A percentile compares a stretch with the other conserved stretches of the same genome.
phyloP scores from a whole-genome alignment of 2,888 invertebrate genomes.

The Coenonympha arcania region DNA sequence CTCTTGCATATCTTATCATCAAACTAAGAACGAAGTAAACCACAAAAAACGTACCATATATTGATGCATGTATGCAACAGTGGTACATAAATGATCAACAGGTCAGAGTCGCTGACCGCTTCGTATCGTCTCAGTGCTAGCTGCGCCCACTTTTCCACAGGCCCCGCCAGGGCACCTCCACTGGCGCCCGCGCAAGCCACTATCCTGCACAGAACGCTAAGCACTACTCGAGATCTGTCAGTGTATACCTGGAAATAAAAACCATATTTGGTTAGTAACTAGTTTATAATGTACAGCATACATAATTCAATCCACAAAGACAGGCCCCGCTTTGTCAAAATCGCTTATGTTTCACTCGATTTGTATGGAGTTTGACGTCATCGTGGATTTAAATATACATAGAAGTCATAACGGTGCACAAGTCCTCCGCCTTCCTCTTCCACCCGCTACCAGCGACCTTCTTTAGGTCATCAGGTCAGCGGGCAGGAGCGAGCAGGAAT shows the following conservation, averaged over 20 bases:
- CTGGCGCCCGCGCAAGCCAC: conserved; percentile 74
- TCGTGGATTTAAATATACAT: too few species aligned
- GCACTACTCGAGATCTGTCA: conserved; percentile 79
- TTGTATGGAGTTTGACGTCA: too few species aligned
- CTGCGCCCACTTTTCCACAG: conserved; percentile 79
- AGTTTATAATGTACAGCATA: not conserved
- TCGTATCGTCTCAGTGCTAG: conserved; percentile 81
- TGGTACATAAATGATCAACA: conserved; percentile 79
- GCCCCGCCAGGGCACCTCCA: conserved; percentile 71
- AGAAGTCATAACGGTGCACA: too few species aligned
- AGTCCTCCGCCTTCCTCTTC: too few species aligned
- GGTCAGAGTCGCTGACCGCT: conserved; percentile 80
- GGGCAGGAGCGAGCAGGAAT: too few species aligned
- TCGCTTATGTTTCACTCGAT: too few species aligned
- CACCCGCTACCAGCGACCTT: too few species aligned
- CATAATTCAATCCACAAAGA: too few species aligned
- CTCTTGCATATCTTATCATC: too few species aligned
- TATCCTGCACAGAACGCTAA: conserved; percentile 78
- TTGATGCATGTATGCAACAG: conserved; percentile 78
- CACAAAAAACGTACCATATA: conserved; percentile 78
- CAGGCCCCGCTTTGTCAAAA: too few species aligned
- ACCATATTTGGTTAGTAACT: not conserved
- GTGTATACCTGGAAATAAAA: conserved; percentile 69
- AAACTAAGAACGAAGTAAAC: too few species aligned
- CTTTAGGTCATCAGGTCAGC: too few species aligned